Base-by-base conservation (phyloP, 1,140 invertebrate genomes). In the Idris sp. region DNA sequence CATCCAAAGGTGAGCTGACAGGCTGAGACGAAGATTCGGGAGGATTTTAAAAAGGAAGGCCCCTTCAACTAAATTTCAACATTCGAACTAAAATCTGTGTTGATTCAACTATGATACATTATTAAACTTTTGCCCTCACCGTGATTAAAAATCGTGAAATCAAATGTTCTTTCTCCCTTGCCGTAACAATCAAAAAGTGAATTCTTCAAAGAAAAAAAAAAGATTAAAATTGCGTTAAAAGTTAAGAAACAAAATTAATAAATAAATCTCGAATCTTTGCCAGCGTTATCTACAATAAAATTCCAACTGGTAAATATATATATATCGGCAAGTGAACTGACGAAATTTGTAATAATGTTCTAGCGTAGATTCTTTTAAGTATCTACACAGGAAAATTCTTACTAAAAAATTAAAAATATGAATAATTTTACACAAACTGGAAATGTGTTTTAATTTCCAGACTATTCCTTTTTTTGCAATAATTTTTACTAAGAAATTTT, bases 1-100 rank as follows among this genome's bases (percentile, higher is more conserved):
- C 81, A 6, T 65, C 76, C 13, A 86, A 86, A 88, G 86, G 86
- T 87, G 62, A 86, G 86, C 85, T 67, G 54, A 68, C 62, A 58
- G 30, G 56, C 49, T 62, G 56, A 40, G 38, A 48, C 6, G 40
- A 65, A 62, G 65, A 54, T 65, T 71, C 59, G 59, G 38, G 54
- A 67, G 16, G 35, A 53, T 35, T 15, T 58, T 15, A 5, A 6
- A 33, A 31, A 33, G 30, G 25, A 36, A 33, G n/a, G 30, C n/a
- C n/a, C 16, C 18, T 41, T 14, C 31, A 30, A 33, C 15, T 7
- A 14, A 54, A 44, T 35, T 56, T 19, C 10, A 18, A 33, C 26
- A n/a, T 22, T 9, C 4, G 11, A 44, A 8, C 16, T 40, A 14
- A 19, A 15, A 11, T 11, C 14, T 36, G 3, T 4, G 9, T 36